Conservation (phyloP, 2,797 vertebrate species). For the Paedocypris micromegethes region DNA sequence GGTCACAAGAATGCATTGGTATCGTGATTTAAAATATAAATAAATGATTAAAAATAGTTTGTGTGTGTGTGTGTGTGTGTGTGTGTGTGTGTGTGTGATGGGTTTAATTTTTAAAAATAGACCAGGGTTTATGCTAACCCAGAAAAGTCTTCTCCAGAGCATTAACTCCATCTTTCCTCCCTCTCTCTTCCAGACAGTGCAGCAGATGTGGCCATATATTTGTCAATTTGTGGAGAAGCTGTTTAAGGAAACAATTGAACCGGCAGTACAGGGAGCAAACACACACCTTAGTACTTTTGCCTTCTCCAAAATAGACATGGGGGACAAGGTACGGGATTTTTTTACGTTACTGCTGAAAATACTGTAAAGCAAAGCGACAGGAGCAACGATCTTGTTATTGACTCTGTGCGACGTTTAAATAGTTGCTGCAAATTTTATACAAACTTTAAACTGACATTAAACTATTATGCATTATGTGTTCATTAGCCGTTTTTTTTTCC, state of each 20-base stretch:
- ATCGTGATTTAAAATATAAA: too few species aligned
- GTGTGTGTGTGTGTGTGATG: not conserved
- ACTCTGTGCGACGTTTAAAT: too few species aligned
- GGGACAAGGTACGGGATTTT: slow-evolving; percentile 77
- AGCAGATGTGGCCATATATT: slow-evolving; percentile 98
- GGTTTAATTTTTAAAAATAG: slow-evolving; percentile 18
- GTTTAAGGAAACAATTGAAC: slow-evolving; percentile 93
- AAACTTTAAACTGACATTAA: not conserved
- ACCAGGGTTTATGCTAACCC: slow-evolving; percentile 22
- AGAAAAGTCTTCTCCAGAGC: slow-evolving; percentile 13
- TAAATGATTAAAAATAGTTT: too few species aligned
- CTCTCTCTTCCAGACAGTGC: slow-evolving; percentile 77
- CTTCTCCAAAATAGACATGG: slow-evolving; percentile 92
- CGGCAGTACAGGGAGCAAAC: slow-evolving; percentile 83
- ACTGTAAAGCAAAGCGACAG: too few species aligned
- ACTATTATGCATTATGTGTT: too few species aligned
- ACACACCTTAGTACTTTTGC: slow-evolving; percentile 86
- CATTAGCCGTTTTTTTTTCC: not conserved
- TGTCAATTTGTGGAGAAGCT: slow-evolving; percentile 94
- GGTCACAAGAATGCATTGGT: too few species aligned
- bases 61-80: too few species aligned
- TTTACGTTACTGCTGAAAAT: too few species aligned
- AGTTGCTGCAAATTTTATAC: not conserved
- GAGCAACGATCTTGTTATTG: too few species aligned
- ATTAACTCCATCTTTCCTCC: slow-evolving; percentile 18